phyloP scores from a whole-genome alignment of 2,113 vertebrate genomes.

The Noturus placidus region DNA sequence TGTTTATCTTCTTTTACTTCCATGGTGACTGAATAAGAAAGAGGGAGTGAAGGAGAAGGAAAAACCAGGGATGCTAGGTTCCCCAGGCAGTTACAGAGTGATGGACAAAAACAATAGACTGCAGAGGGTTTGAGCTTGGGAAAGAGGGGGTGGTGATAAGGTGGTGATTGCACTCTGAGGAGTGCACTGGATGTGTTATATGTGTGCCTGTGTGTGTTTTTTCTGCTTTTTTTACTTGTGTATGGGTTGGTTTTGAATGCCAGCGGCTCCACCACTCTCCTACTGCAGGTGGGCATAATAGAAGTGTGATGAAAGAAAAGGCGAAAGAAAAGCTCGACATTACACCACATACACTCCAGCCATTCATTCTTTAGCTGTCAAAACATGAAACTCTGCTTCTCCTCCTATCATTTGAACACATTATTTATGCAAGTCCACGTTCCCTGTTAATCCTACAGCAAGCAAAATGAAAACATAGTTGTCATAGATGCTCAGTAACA shows the following conservation, averaged over 20 bases:
- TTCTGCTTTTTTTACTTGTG: conserved; percentile 21
- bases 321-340: background rate
- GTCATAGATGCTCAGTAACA: background rate
- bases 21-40: conserved; percentile 1
- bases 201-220: conserved; percentile 18
- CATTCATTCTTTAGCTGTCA: conserved; percentile 6
- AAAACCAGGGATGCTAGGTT: conserved; percentile 31
- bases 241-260: conserved; percentile 17
- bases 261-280: conserved; percentile 15
- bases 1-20: conserved; percentile 27
- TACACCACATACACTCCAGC: background rate
- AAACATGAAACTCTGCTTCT: background rate
- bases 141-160: conserved; percentile 25
- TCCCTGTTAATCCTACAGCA: background rate
- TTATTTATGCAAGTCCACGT: conserved; percentile 1
- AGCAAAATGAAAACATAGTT: background rate
- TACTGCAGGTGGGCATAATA: conserved; percentile 32
- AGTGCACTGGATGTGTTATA: conserved; percentile 15
- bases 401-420: background rate
- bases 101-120: conserved; percentile 40
- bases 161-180: conserved; percentile 30
- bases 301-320: conserved; percentile 13
- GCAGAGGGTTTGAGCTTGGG: conserved; percentile 17
- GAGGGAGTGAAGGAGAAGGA: background rate
- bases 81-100: conserved; percentile 31